phyloP scores from a whole-genome alignment of 2,113 vertebrate genomes.

The Cricetomys ansorgei region DNA sequence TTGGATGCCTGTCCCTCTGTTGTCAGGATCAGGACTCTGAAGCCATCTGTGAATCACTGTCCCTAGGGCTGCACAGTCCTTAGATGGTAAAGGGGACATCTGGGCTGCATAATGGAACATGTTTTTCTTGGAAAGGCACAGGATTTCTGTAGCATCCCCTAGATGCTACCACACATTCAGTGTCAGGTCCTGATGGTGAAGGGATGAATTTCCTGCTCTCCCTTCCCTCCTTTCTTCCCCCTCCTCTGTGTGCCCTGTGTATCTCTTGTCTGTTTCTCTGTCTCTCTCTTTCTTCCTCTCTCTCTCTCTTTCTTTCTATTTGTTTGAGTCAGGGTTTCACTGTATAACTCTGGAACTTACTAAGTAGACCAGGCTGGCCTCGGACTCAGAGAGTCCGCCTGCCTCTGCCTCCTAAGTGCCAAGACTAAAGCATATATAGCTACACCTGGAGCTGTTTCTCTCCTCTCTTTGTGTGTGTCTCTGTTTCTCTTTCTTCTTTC shows the following conservation, averaged over 20 bases:
- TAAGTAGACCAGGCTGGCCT: neutral
- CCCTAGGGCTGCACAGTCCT: neutral
- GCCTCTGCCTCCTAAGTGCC: neutral
- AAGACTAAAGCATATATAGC: neutral
- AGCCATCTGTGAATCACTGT: neutral
- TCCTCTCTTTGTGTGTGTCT: too few relatives aligned
- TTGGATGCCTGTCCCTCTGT: constrained; percentile 18
- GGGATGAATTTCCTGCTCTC: neutral
- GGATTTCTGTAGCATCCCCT: neutral
- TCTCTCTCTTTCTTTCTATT: neutral
- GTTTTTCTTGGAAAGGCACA: constrained; percentile 19
- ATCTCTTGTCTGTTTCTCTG: too few relatives aligned
- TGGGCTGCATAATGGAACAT: neutral
- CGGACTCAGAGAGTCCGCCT: neutral
- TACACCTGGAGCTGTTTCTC: too few relatives aligned
- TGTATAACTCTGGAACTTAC: neutral
- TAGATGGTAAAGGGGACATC: neutral
- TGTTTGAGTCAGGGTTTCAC: neutral
- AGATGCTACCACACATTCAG: neutral
- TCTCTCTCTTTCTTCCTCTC: too few relatives aligned
- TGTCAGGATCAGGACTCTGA: constrained; percentile 23
- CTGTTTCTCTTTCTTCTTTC: neutral
- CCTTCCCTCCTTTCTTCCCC: neutral
- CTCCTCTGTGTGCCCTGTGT: neutral
- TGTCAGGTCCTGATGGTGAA: neutral